Evolutionary conservation across 2,888 invertebrate species (phyloP).

Genomic region (Clanis bilineata): DNA sequence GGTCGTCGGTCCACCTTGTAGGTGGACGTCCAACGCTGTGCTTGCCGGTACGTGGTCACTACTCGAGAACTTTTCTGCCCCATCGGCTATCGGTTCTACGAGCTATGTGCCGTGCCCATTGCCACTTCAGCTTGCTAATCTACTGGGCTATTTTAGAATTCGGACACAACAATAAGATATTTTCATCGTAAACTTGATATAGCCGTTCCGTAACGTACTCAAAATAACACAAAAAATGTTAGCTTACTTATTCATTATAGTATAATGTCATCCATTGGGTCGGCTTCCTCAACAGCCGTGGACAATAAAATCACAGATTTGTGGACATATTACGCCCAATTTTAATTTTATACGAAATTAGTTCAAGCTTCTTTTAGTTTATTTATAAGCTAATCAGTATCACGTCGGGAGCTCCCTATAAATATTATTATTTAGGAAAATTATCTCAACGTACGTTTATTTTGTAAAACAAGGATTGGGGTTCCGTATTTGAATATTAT

Average conservation of each 20-base stretch:
- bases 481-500: constrained; percentile 20
- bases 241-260: constrained; percentile 21
- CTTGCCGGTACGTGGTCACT: too few relatives aligned
- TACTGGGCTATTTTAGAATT: too few relatives aligned
- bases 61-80: too few relatives aligned
- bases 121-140: too few relatives aligned
- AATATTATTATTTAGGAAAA: constrained; percentile 50
- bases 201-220: too few relatives aligned
- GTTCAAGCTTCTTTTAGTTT: constrained; percentile 57
- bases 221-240: too few relatives aligned
- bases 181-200: too few relatives aligned
- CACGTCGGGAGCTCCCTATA: constrained; percentile 55
- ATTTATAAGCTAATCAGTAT: constrained; percentile 59
- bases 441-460: background rate
- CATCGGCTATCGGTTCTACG: too few relatives aligned
- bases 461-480: constrained; percentile 6
- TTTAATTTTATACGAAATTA: constrained; percentile 66
- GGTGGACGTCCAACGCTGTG: too few relatives aligned
- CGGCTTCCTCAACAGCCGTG: constrained; percentile 68
- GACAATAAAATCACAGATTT: constrained; percentile 67
- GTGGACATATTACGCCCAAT: constrained; percentile 57
- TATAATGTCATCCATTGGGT: constrained; percentile 45
- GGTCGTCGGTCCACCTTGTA: too few relatives aligned
- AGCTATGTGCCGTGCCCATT: too few relatives aligned
- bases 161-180: too few relatives aligned